Percentiles rank a stretch among this genome's conserved stretches.
Conservation (phyloP, 2,797 vertebrate genomes). For the Cichlasoma orientale region DNA sequence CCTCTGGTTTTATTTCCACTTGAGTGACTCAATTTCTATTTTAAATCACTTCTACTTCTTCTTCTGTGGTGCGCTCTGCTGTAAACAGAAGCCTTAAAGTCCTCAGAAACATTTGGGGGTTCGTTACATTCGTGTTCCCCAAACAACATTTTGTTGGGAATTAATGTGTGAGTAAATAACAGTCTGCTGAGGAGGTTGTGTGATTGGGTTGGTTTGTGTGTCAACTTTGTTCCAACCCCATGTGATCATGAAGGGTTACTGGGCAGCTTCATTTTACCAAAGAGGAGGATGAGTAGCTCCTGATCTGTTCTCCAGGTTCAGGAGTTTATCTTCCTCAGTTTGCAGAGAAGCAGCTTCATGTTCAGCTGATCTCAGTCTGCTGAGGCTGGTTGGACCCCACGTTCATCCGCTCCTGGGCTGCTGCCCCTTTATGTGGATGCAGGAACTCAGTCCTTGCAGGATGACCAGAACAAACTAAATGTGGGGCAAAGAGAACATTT, state of each 20-base stretch:
- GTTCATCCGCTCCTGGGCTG: too few relatives aligned
- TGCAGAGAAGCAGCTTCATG: background rate
- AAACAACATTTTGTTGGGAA: too few relatives aligned
- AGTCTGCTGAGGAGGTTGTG: background rate
- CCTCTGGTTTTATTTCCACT: background rate
- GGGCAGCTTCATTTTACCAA: too few relatives aligned
- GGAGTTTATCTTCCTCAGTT: background rate
- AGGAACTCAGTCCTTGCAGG: fast-evolving
- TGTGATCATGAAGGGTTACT: fast-evolving
- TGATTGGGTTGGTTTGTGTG: background rate
- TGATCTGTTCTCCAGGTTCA: fast-evolving
- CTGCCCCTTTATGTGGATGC: background rate
- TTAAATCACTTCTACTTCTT: background rate
- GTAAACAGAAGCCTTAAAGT: background rate
- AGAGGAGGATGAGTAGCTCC: fast-evolving
- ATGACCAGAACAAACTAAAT: background rate
- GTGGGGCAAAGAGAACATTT: background rate
- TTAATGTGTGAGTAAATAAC: too few relatives aligned
- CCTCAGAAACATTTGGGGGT: too few relatives aligned
- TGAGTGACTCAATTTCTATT: background rate
- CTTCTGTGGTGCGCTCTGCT: background rate
- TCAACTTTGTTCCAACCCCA: background rate
- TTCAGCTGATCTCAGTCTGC: background rate
- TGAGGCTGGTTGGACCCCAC: fast-evolving
- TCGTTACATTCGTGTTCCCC: too few relatives aligned